These are phyloP conservation scores for Henicopernis longicauda DNA, from an alignment of 2,113 vertebrate genomes.

Conservation along the genomic window DNA sequence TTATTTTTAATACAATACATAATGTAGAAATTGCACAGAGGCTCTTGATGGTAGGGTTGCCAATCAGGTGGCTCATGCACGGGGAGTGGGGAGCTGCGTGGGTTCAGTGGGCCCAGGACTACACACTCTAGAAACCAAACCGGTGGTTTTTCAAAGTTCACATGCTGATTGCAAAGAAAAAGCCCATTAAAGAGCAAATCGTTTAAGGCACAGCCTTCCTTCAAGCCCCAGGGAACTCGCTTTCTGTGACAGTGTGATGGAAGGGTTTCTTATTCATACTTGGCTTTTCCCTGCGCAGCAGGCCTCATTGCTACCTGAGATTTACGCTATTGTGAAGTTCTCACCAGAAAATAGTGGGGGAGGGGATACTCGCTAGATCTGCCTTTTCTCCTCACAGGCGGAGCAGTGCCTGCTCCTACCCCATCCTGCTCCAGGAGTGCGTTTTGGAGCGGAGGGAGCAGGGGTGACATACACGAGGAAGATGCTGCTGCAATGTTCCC, in stretches of 20 bases:
- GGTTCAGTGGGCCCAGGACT: not conserved
- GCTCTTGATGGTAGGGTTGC: not conserved
- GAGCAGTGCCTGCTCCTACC: not conserved
- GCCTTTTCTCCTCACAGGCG: not conserved
- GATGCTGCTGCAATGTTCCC: not conserved
- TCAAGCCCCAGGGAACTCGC: slow-evolving; percentile 57
- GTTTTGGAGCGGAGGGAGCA: not conserved
- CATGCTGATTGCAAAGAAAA: slow-evolving; percentile 65
- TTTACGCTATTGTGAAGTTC: slow-evolving; percentile 54
- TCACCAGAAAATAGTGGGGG: not conserved
- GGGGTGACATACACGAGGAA: not conserved
- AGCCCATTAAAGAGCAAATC: slow-evolving; percentile 62
- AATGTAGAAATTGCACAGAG: not conserved
- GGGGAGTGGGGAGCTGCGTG: not conserved
- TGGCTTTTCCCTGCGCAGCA: slow-evolving; percentile 14
- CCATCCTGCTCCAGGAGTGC: not conserved
- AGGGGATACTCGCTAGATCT: not conserved
- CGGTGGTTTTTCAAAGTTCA: slow-evolving; percentile 15
- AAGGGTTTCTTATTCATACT: slow-evolving; percentile 62
- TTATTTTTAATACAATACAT: slow-evolving; percentile 43
- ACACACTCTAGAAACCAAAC: not conserved
- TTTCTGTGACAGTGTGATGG: slow-evolving; percentile 62
- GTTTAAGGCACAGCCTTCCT: slow-evolving; percentile 59
- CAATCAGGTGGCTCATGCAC: not conserved
- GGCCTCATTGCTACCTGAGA: slow-evolving; percentile 45